Conservation (phyloP, 2,888 invertebrate species). For the Sacculina carcini region DNA sequence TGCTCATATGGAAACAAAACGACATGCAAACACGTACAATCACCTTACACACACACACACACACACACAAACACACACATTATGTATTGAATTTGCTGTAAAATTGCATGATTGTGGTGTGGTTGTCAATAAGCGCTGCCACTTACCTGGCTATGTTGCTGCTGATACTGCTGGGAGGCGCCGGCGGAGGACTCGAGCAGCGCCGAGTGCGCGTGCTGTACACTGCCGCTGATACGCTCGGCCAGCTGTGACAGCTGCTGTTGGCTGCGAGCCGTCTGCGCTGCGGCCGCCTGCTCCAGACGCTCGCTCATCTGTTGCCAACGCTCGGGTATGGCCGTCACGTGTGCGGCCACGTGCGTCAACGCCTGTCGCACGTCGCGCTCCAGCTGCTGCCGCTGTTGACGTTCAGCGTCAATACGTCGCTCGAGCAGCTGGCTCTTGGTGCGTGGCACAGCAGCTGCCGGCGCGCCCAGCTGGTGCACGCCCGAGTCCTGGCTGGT, state of each 20-base stretch:
- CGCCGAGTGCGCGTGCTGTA: too few species aligned
- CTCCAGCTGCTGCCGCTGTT: background rate
- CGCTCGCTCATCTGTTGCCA: background rate
- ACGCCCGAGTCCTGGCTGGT: background rate
- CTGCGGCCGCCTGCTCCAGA: background rate
- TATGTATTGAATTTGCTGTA: too few species aligned
- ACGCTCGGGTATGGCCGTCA: background rate
- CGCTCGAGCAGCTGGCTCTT: background rate
- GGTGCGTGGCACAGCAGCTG: background rate
- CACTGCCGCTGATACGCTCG: too few species aligned
- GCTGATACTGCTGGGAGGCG: too few species aligned
- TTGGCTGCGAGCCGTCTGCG: background rate
- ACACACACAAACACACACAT: too few species aligned
- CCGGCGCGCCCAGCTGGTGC: background rate
- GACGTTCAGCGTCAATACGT: background rate
- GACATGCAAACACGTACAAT: too few species aligned
- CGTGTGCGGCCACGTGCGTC: background rate
- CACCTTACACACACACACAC: too few species aligned
- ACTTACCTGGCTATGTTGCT: too few species aligned
- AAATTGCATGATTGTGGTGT: too few species aligned
- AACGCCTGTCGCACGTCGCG: background rate
- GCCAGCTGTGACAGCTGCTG: background rate
- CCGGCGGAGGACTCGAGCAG: too few species aligned
- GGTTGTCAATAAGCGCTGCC: too few species aligned
- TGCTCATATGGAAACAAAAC: too few species aligned